Base-by-base conservation (phyloP, 2,797 vertebrate genomes). In the Distichodus sexfasciatus region DNA sequence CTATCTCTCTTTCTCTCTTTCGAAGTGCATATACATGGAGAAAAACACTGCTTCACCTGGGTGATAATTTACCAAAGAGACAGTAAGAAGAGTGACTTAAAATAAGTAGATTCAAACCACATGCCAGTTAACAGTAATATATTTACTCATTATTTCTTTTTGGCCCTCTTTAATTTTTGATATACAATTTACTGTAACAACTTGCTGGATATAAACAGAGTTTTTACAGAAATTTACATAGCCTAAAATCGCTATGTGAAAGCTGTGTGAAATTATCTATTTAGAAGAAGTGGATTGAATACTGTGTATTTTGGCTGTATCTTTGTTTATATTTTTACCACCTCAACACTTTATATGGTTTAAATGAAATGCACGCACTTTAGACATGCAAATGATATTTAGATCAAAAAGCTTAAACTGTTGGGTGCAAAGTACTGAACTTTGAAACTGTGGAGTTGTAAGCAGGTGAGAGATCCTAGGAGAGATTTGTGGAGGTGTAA, bases 1-100 rank as follows among this genome's bases (percentile, higher is more conserved):
- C 76, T 76, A 81, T 86, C 85, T 84, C 81, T 84, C 83, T 76
- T 69, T 84, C 75, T 76, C 59, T n/a, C n/a, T n/a, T n/a, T n/a
- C n/a, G 76, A 78, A 78, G 75, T 58, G 58, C 66, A 46, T 47
- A 76, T 78, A 53, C 40, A 73, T 21, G 50, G 74, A 81, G 80
- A 55, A 76, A 53, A 40, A 63, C 36, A 60, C 47, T 53, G 64
- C 77, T 80, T 50, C 81, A 84, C 79, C 85, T 83, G 77, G 74
- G 59, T 63, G 80, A 79, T 80, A 79, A 78, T 72, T 82, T 74
- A 87, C 75, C 54, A 85, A 82, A 72, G 82, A 71, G 17, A 74
- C 68, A 78, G 51, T 44, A 29, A 35, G 5, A 58, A 26, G 23
- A 69, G 53, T 44, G 54, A 44, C 53, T 29, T 12, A 17, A 31